Base-by-base conservation (phyloP, 2,113 vertebrate genomes). In the Vidua chalybeata region DNA sequence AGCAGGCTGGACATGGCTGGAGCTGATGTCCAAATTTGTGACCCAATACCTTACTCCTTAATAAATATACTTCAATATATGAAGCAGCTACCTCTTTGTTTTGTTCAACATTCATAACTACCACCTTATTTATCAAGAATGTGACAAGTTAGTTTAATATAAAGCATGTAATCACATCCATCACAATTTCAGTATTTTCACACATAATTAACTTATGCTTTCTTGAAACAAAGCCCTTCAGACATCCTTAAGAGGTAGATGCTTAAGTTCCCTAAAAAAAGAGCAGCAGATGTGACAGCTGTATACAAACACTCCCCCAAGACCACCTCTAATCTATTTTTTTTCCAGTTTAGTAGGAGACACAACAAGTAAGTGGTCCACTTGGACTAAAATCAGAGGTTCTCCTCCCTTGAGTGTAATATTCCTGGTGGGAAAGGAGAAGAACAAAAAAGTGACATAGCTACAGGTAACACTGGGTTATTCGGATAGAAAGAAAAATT, bases 281-380 rank as follows among this genome's bases (percentile, higher is more conserved):
- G 17, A 23, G 12, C 39, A 63, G 45, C 14, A 68, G 39, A 39
- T 24, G 4, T 15, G 33, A 72, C 22, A 49, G 16, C 17, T 51
- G 21, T 10, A 37, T 9, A 18, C 27, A 72, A 71, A 48, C 2
- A 24, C 0, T 2, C 2, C 0, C 7, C 7, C 35, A 49, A 64
- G 8, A 75, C 0, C 3, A 54, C 28, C 6, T 48, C 23, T 58
- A 39, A 30, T 17, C 4, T 51, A 2, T 4, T 7, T 39, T 62
- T 66, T 67, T 67, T 41, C 7, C 27, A 39, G 8, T 48, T 76
- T 35, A 63, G 22, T 8, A 55, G 6, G 14, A 67, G 48, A 58
- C 37, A 28, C 9, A 51, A 69, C 5, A 39, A 68, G 9, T 21
- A 6, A 63, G 39, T 43, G 2, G 7, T 46, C 27, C 56, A 6